Conservation (phyloP, 2,797 vertebrate species). For the Toxotes lorentzi region DNA sequence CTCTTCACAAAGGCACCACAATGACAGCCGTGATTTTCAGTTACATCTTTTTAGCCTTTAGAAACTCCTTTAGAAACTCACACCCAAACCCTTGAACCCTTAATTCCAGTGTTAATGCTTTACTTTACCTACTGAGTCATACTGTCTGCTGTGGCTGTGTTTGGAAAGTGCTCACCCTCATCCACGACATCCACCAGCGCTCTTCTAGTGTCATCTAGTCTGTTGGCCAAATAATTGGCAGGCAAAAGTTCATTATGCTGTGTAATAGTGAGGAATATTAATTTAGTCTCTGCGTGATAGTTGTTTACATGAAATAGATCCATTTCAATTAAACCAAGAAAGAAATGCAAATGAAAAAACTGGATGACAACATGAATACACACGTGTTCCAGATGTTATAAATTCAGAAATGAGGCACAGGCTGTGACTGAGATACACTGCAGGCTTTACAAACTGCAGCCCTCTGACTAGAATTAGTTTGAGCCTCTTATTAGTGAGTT, state of each 20-base stretch:
- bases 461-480: neutral
- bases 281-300: neutral
- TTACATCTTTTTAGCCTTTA: neutral
- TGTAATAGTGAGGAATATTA: conserved; percentile 24
- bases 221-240: neutral
- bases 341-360: conserved; percentile 9
- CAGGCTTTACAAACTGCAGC: neutral
- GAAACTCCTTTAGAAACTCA: neutral
- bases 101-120: neutral
- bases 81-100: neutral
- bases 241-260: neutral
- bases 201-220: neutral
- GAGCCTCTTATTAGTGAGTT: conserved; percentile 25
- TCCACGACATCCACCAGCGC: too few species aligned
- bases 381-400: conserved; percentile 11
- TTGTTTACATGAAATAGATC: too few species aligned
- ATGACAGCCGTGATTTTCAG: too few species aligned
- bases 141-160: neutral
- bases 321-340: neutral
- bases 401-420: neutral
- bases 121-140: neutral
- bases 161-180: neutral
- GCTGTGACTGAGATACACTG: neutral
- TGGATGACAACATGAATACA: neutral
- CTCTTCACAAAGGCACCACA: neutral